These are phyloP conservation scores for Pseudococcus jackbeardsleyi DNA, from an alignment of 2,888 invertebrate species.

Conservation along the genomic window DNA sequence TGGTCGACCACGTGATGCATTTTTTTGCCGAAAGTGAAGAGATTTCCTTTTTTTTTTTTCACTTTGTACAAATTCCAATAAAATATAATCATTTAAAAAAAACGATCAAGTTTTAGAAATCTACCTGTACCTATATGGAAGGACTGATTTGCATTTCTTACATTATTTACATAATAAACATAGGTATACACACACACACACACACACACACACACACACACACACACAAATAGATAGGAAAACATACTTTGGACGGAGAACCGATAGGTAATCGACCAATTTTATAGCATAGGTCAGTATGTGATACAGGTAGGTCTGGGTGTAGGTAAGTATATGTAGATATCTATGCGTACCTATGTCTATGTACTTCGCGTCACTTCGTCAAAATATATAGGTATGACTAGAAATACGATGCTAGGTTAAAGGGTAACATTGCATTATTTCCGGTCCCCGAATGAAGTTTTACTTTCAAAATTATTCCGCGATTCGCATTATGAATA, in stretches of 20 bases:
- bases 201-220: not conserved
- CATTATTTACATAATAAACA: too few relatives aligned
- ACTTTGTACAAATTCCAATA: not conserved
- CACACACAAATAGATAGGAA: not conserved
- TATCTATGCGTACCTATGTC: too few relatives aligned
- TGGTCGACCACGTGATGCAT: not conserved
- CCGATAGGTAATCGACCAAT: not conserved
- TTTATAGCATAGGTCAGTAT: not conserved
- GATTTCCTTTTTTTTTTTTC: not conserved
- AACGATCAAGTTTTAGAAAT: not conserved
- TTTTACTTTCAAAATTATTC: not conserved
- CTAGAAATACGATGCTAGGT: constrained; percentile 23
- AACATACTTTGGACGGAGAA: not conserved
- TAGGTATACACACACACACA: not conserved
- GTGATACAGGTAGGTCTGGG: not conserved
- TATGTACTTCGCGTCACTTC: too few relatives aligned
- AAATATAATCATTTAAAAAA: too few relatives aligned
- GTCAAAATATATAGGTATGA: not conserved
- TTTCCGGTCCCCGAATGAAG: not conserved
- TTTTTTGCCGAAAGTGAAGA: not conserved
- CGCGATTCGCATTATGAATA: not conserved
- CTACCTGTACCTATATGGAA: too few relatives aligned
- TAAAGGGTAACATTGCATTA: constrained; percentile 4
- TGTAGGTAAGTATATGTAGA: too few relatives aligned
- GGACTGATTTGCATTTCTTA: too few relatives aligned